Evolutionary conservation across 2,888 invertebrate genomes (phyloP), one percentile per base, ranked within the genome.

Genomic region (Xestia ashworthii): DNA sequence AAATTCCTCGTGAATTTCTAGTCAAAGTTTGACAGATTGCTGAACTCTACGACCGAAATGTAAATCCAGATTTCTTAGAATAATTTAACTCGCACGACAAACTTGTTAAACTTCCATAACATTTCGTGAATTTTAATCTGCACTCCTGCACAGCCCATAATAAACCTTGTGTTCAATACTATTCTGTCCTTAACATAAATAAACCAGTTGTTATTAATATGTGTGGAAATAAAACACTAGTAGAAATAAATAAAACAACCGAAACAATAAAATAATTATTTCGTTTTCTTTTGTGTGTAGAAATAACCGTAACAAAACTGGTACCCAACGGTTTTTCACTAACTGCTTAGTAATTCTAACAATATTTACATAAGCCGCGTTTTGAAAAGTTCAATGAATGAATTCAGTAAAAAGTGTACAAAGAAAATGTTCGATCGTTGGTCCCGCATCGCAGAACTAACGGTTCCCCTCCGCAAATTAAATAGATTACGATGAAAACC

Each of bases 361-460:
- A 78, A 58, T 25, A 44, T 66, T 73, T 53, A 12, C 44, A 14
- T 38, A 14, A 41, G 22, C 38, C 1, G 8, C 22, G 22, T 38
- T 38, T 55, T 46, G n/a, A 53, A 80, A 12, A 67, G 41, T 80
- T 76, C 55, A 9, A 62, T 44, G 76, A 80, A 67, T 76, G 76
- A 80, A 67, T 76, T 68, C n/a, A 5, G 53, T n/a, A 32, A 66
- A 58, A 70, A 60, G n/a, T 44, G n/a, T n/a, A 70, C n/a, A 64
- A 79, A 80, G 71, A 78, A 79, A 67, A 79, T 48, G 53, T 16
- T 48, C 12, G 38, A 55, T 32, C 22, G 14, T 46, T 53, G n/a
- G 46, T 14, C 53, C 25, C 38, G 22, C 38, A 22, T 81, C 60
- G 38, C 44, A 46, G 46, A 48, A 60, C 3, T 62, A 75, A 79